Evolutionary conservation across 2,888 invertebrate species (phyloP).

Genomic region (Oscheius myriophilus): DNA sequence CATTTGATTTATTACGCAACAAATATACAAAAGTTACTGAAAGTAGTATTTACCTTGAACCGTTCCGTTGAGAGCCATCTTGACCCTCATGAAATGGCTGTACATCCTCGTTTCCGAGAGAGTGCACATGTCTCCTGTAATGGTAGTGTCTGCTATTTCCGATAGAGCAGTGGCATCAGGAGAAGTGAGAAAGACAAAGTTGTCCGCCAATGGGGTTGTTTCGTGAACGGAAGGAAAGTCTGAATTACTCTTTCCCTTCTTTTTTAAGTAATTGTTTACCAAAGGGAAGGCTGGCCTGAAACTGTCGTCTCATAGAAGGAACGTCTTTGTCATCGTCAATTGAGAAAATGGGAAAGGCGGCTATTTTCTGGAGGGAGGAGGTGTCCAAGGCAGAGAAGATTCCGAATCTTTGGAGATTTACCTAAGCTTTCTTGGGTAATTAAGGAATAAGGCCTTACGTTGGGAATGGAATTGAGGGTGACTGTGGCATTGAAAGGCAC

Average conservation of each 20-base stretch:
- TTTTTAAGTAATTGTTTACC: conserved; percentile 17
- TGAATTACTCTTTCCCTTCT: conserved; percentile 12
- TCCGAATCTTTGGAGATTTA: conserved; percentile 44
- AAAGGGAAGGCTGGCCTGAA: conserved; percentile 39
- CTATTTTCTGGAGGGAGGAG: conserved; percentile 21
- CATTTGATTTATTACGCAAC: too few species aligned
- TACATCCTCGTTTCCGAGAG: conserved; percentile 42
- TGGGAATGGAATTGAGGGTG: conserved; percentile 35
- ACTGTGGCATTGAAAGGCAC: conserved; percentile 40
- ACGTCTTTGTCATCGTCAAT: conserved; percentile 34
- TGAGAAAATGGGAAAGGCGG: conserved; percentile 40
- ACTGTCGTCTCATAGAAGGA: conserved; percentile 22
- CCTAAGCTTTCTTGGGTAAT: conserved; percentile 25
- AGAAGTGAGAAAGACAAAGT: conserved; percentile 39
- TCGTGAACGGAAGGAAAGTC: conserved; percentile 45
- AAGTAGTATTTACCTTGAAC: conserved; percentile 11
- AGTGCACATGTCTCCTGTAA: conserved; percentile 38
- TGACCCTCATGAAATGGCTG: conserved; percentile 33
- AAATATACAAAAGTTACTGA: too few species aligned
- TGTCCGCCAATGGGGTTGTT: conserved; percentile 34
- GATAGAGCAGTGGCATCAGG: conserved; percentile 29
- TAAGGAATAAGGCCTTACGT: conserved; percentile 27
- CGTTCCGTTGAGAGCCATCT: conserved; percentile 10
- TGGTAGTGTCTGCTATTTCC: conserved; percentile 30
- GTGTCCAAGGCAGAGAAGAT: conserved; percentile 32